Conservation (phyloP, 2,888 invertebrate species). For the Globia sparganii region DNA sequence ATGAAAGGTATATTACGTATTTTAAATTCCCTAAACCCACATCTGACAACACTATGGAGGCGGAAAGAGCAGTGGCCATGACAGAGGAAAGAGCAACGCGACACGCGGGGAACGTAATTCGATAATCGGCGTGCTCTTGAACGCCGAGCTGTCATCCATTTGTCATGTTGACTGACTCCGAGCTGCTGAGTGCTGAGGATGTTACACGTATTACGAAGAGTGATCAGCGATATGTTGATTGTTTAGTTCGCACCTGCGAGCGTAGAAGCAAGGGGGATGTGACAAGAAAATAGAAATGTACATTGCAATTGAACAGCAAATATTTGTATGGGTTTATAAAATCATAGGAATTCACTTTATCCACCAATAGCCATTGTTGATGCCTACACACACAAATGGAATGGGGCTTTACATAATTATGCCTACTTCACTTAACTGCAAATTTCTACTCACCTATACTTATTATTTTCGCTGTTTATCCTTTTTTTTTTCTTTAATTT, state of each 20-base stretch:
- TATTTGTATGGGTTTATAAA: neutral
- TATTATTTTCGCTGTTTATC: too few relatives aligned
- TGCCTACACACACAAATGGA: too few relatives aligned
- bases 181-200: constrained; percentile 66
- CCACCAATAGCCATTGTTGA: too few relatives aligned
- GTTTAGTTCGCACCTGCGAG: constrained; percentile 37
- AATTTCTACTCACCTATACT: too few relatives aligned
- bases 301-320: neutral
- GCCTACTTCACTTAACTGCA: too few relatives aligned
- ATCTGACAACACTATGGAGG: constrained; percentile 68
- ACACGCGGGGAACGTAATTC: constrained; percentile 86
- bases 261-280: constrained; percentile 36
- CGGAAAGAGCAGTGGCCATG: constrained; percentile 85
- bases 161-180: constrained; percentile 79
- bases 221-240: constrained; percentile 50
- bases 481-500: too few relatives aligned
- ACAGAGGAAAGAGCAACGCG: constrained; percentile 88
- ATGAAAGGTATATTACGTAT: neutral
- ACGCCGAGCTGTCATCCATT: constrained; percentile 82
- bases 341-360: too few relatives aligned
- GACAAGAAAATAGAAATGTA: neutral
- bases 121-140: constrained; percentile 89
- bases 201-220: constrained; percentile 56
- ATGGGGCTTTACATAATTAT: too few relatives aligned
- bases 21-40: constrained; percentile 10